A percentile compares a stretch with the other conserved stretches of the same genome.
phyloP scores from a whole-genome alignment of 2,797 vertebrate genomes.

The Malacoraja senta region DNA sequence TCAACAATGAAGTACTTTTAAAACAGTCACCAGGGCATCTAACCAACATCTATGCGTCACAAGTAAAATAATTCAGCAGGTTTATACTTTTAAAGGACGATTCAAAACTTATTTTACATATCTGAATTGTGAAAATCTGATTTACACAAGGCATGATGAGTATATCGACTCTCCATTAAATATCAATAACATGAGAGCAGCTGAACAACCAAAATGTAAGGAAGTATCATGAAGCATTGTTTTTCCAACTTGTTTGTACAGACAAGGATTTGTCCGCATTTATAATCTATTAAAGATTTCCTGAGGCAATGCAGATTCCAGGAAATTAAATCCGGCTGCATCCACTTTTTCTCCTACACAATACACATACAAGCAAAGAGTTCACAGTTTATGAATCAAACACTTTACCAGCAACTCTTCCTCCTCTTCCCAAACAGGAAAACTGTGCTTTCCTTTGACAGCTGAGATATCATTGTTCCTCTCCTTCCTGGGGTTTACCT shows the following conservation, averaged over 20 bases:
- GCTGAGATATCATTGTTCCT: slow-evolving; percentile 27
- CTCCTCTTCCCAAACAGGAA: slow-evolving; percentile 31
- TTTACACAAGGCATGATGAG: background rate
- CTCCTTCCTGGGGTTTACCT: slow-evolving; percentile 39
- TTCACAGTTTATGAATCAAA: slow-evolving; percentile 17
- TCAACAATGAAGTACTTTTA: background rate
- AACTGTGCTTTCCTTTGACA: slow-evolving; percentile 36
- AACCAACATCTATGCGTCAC: background rate
- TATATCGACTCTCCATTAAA: background rate
- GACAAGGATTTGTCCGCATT: background rate
- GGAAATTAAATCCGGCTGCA: slow-evolving; percentile 7
- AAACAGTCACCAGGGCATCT: background rate
- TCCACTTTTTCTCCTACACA: background rate
- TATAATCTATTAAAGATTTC: slow-evolving; percentile 5
- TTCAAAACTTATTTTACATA: background rate
- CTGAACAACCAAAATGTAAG: background rate
- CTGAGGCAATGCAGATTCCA: background rate
- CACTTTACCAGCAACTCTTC: slow-evolving; percentile 35
- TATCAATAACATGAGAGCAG: background rate
- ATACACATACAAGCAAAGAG: background rate
- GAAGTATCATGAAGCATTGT: background rate
- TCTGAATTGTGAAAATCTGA: background rate
- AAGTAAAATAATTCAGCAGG: background rate
- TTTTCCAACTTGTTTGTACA: background rate
- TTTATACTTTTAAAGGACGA: background rate